Conservation (phyloP, 2,888 invertebrate species). For the Acronicta aceris region DNA sequence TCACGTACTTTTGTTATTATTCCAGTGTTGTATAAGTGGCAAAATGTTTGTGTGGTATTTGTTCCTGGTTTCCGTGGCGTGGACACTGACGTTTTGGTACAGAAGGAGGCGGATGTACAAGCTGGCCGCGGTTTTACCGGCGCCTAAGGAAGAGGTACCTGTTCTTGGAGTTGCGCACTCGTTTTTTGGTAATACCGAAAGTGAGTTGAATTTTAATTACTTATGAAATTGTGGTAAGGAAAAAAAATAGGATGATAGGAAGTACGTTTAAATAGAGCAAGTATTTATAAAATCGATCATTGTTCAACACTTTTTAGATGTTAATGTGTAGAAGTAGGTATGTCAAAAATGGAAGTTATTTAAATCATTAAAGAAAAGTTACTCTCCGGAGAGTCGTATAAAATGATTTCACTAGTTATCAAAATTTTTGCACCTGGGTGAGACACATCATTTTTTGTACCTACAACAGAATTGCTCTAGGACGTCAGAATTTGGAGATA, state of each 20-base stretch:
- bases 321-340: too few species aligned
- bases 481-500: too few species aligned
- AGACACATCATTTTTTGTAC: too few species aligned
- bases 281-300: not conserved
- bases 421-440: too few species aligned
- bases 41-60: constrained; percentile 70
- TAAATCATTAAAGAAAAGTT: too few species aligned
- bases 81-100: constrained; percentile 67
- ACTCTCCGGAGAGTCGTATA: too few species aligned
- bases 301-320: too few species aligned
- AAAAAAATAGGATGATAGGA: not conserved
- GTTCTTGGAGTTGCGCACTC: constrained; percentile 71
- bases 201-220: constrained; percentile 56
- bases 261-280: not conserved
- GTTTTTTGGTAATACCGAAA: constrained; percentile 70
- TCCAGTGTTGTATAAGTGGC: constrained; percentile 17
- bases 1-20: constrained; percentile 21
- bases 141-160: constrained; percentile 61
- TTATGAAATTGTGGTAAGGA: not conserved
- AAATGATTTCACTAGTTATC: too few species aligned
- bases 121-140: constrained; percentile 66
- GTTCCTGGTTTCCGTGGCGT: constrained; percentile 60
- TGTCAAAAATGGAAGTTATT: too few species aligned
- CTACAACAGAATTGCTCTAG: too few species aligned
- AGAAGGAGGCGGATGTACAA: constrained; percentile 72